Evolutionary conservation across 1,140 invertebrate genomes (phyloP), one percentile per base, ranked within the genome.

Genomic region (Ips typographus): DNA sequence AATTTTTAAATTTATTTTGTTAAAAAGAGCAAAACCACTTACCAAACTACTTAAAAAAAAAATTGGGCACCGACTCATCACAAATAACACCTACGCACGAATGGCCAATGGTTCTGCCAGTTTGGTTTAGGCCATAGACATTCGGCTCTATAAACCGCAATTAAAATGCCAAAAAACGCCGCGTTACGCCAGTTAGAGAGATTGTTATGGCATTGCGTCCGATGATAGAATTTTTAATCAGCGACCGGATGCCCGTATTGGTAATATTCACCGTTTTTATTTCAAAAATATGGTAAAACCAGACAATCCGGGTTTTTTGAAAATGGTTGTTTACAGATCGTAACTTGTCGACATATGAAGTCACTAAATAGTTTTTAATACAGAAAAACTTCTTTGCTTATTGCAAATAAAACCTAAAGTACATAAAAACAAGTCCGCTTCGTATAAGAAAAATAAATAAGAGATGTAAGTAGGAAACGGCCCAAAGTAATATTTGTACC

Each of bases 151-250:
- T 64, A 64, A 40, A 52, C 57, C 7, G 6, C 2, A 63, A 63
- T 63, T 63, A 63, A 49, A 63, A 63, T 58, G 56, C 56, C 36
- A 59, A 59, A 59, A 59, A 59, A 59, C 4, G 36, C 40, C 40
- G 40, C 52, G 58, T 51, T 52, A 38, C 38, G 42, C 43, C 43
- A 44, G 36, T 41, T 36, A 44, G 8, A 52, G 41, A 36, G 2
- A 44, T 40, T 56, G 8, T 7, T 42, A 56, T 43, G 8, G 5
- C 63, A 56, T 55, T 40, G 52, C 38, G 41, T 65, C 58, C 65
- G 43, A 61, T 68, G 57, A 60, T 68, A 68, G 65, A 68, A 68
- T 68, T 68, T 68, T 68, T 68, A 68, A 68, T 60, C 57, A 66
- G 52, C n/a, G 51, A 57, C 64, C 52, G 64, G 56, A 66, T 57